These are phyloP conservation scores for Gorilla gorilla DNA, from an alignment of 2,113 vertebrate genomes.

Conservation along the genomic window DNA sequence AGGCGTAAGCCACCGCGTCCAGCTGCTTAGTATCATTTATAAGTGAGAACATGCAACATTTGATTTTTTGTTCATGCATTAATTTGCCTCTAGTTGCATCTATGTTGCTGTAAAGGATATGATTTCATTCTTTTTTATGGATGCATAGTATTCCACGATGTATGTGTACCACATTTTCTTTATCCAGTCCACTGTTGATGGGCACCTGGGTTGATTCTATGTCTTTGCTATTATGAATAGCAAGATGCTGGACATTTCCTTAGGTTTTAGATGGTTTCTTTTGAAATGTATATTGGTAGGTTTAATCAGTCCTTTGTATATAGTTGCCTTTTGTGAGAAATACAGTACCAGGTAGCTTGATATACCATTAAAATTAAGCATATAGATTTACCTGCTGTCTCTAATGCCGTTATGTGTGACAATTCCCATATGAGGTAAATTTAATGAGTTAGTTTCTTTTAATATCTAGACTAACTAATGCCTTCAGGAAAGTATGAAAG, in stretches of 20 bases:
- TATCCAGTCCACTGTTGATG: too few relatives aligned
- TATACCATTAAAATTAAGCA: background rate
- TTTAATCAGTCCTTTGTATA: background rate
- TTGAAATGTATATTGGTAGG: background rate
- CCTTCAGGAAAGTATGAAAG: slow-evolving; percentile 43
- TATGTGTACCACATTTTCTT: too few relatives aligned
- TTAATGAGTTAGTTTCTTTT: slow-evolving; percentile 35
- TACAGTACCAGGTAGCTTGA: background rate
- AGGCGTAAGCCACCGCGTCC: too few relatives aligned
- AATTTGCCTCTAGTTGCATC: too few relatives aligned
- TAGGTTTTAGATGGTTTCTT: background rate
- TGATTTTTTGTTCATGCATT: too few relatives aligned
- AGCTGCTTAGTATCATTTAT: too few relatives aligned
- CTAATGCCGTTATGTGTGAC: background rate
- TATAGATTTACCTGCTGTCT: background rate
- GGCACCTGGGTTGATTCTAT: too few relatives aligned
- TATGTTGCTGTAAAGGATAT: too few relatives aligned
- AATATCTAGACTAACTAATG: slow-evolving; percentile 35
- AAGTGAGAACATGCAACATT: too few relatives aligned
- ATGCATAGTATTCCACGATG: too few relatives aligned
- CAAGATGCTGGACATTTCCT: background rate
- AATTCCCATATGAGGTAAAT: background rate
- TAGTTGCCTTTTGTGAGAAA: slow-evolving; percentile 12
- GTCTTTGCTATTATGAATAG: too few relatives aligned
- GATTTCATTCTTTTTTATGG: too few relatives aligned